These are phyloP conservation scores for Dexiosoma caninum DNA, from an alignment of 2,888 invertebrate species.

Conservation along the genomic window DNA sequence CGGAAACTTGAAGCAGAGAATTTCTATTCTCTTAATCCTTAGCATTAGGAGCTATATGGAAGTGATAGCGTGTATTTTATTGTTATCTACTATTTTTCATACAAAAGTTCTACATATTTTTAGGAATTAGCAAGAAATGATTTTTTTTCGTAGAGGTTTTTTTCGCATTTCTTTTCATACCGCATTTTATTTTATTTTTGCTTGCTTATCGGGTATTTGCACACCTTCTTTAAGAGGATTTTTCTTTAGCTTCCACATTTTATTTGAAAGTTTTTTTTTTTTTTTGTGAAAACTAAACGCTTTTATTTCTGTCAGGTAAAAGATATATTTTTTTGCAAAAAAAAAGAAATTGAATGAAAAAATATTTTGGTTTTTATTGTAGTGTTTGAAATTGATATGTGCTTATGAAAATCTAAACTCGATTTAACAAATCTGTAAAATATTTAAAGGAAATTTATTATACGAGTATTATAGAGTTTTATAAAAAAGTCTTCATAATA, in stretches of 20 bases:
- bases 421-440: background rate
- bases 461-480: too few species aligned
- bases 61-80: background rate
- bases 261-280: background rate
- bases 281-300: background rate
- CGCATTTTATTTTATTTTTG: background rate
- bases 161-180: background rate
- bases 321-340: background rate
- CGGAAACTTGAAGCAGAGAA: conserved; percentile 30
- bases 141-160: background rate
- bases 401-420: conserved; percentile 16
- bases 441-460: background rate
- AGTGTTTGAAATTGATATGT: conserved; percentile 8
- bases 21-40: conserved; percentile 5
- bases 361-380: background rate
- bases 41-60: background rate
- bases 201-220: conserved; percentile 52
- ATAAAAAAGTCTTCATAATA: too few species aligned
- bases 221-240: conserved; percentile 36
- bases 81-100: background rate
- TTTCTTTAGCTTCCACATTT: background rate
- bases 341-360: too few species aligned
- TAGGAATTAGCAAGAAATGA: conserved; percentile 45
- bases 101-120: conserved; percentile 36
- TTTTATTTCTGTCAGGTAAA: background rate